Evolutionary conservation across 2,888 invertebrate species (phyloP).

Genomic region (Drosophila mimetica): DNA sequence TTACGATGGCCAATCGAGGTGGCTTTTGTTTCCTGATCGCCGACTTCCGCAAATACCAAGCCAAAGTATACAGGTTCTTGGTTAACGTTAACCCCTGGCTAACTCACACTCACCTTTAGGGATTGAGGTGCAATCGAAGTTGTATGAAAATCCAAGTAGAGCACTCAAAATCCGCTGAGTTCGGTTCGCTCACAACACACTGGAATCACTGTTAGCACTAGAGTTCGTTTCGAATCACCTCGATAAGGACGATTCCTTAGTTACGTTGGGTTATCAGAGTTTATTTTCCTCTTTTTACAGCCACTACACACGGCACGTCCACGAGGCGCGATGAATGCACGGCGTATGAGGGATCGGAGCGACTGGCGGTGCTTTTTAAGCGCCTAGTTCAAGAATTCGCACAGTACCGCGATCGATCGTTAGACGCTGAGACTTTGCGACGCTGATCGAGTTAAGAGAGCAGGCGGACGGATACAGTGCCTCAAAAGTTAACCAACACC

Average conservation of each 20-base stretch:
- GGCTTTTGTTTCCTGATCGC: constrained; percentile 6
- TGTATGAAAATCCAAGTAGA: constrained; percentile 16
- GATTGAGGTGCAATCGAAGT: constrained; percentile 17
- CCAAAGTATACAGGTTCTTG: constrained; percentile 1
- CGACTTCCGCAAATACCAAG: constrained; percentile 55
- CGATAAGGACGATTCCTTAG: constrained; percentile 12
- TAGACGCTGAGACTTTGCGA: constrained; percentile 52
- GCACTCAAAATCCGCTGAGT: constrained; percentile 30
- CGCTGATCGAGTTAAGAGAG: constrained; percentile 46
- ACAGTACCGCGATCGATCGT: constrained; percentile 43
- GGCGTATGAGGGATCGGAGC: constrained; percentile 69
- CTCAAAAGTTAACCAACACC: constrained; percentile 75
- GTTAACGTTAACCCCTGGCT: too few relatives aligned
- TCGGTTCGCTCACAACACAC: constrained; percentile 25
- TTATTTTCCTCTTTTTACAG: constrained; percentile 7
- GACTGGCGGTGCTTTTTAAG: constrained; percentile 71
- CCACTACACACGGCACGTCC: constrained; percentile 62
- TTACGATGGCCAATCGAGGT: constrained; percentile 44
- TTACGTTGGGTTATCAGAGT: background rate
- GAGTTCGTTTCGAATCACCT: constrained; percentile 30
- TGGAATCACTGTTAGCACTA: constrained; percentile 25
- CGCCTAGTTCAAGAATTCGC: constrained; percentile 69
- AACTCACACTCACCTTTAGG: constrained; percentile 37
- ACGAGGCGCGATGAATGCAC: constrained; percentile 73
- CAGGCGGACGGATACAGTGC: constrained; percentile 81